Conservation (phyloP, 1,140 invertebrate species). For the Caerostris extrusa region DNA sequence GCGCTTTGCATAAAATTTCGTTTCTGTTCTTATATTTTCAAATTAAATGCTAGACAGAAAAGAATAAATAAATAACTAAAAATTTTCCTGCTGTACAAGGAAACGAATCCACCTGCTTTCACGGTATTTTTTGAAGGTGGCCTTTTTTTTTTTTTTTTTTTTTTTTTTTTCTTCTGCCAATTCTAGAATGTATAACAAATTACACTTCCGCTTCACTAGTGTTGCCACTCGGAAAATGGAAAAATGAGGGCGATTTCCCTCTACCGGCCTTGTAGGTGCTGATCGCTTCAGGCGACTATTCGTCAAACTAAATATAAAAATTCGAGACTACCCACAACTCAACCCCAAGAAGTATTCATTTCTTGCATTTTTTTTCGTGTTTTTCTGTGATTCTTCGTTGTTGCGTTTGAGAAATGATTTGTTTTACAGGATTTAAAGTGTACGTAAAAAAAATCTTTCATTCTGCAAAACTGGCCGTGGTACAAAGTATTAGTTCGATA, state of each 20-base stretch:
- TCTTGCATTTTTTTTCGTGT: too few species aligned
- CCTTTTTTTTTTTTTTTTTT: neutral
- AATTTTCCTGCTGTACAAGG: neutral
- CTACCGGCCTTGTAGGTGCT: neutral
- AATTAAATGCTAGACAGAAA: neutral
- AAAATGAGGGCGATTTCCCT: neutral
- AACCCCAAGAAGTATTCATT: neutral
- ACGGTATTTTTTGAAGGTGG: neutral
- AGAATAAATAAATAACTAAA: neutral
- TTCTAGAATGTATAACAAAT: conserved; percentile 32
- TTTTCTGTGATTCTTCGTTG: too few species aligned
- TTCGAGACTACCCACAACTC: neutral
- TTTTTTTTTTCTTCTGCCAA: neutral
- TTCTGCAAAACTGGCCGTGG: too few species aligned
- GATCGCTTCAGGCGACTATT: neutral
- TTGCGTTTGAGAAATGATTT: too few species aligned
- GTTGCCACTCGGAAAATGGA: neutral
- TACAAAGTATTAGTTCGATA: too few species aligned
- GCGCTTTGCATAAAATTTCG: neutral
- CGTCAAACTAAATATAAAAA: conserved; percentile 26
- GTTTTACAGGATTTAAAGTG: too few species aligned
- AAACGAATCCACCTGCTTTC: conserved; percentile 19
- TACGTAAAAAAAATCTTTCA: too few species aligned
- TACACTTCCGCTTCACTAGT: neutral
- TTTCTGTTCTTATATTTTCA: neutral